Conservation (phyloP, 2,888 invertebrate genomes). For the Lycocerus yunnanus region DNA sequence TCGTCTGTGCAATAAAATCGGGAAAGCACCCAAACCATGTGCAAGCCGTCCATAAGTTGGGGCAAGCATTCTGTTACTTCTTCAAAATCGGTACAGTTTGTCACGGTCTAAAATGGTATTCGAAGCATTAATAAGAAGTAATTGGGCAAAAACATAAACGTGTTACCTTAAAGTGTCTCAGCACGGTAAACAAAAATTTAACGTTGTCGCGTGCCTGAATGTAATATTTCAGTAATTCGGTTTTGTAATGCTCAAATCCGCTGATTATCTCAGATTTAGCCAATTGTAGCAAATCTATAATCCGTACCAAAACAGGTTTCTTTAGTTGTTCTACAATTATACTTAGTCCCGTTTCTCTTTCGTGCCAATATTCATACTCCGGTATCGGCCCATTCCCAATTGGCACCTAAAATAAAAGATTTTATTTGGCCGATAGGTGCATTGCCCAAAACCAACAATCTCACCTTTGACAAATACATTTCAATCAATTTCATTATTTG, state of each 20-base stretch:
- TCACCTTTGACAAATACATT: constrained; percentile 60
- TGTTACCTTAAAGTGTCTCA: constrained; percentile 70
- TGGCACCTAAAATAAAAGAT: constrained; percentile 55
- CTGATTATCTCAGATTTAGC: constrained; percentile 62
- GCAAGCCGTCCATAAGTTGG: constrained; percentile 79
- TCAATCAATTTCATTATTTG: constrained; percentile 66
- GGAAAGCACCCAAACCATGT: constrained; percentile 91
- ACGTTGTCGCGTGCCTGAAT: constrained; percentile 78
- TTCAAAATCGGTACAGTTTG: constrained; percentile 64
- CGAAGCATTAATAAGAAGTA: background rate
- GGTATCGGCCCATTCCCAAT: constrained; percentile 79
- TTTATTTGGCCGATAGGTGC: constrained; percentile 13
- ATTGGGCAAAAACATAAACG: background rate
- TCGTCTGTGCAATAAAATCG: constrained; percentile 83
- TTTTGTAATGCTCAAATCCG: constrained; percentile 64
- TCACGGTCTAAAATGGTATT: constrained; percentile 47
- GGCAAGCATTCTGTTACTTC: constrained; percentile 76
- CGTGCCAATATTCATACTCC: constrained; percentile 86
- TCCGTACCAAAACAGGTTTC: constrained; percentile 67
- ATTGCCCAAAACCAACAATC: background rate
- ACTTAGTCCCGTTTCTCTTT: constrained; percentile 77
- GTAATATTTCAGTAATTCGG: constrained; percentile 68
- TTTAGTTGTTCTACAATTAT: constrained; percentile 82
- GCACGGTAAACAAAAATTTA: constrained; percentile 74
- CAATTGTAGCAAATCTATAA: constrained; percentile 62